A percentile compares a stretch with the other conserved stretches of the same genome.
These are phyloP conservation scores for Pontoporia blainvillei DNA, from an alignment of 2,113 vertebrate species.

Conservation along the genomic window DNA sequence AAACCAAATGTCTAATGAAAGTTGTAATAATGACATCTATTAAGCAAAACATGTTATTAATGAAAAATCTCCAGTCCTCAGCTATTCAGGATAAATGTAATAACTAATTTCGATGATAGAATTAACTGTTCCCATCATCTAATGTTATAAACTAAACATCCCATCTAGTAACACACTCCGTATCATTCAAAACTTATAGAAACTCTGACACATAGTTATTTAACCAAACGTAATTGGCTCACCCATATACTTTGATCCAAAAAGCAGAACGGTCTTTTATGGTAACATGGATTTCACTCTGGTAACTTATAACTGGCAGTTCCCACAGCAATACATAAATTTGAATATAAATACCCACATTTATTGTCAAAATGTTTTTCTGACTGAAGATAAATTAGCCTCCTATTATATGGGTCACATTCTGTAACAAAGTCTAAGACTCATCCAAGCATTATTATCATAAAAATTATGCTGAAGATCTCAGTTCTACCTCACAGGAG, in stretches of 20 bases:
- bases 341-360: slow-evolving; percentile 42
- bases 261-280: background rate
- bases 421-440: background rate
- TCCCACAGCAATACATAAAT: slow-evolving; percentile 23
- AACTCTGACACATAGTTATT: background rate
- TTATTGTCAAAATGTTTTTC: slow-evolving; percentile 47
- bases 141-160: background rate
- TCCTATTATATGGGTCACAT: background rate
- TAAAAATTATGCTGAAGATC: background rate
- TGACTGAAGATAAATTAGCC: slow-evolving; percentile 23
- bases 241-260: background rate
- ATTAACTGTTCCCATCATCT: background rate
- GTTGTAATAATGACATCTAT: background rate
- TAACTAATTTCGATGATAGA: background rate
- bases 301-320: slow-evolving; percentile 23
- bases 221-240: slow-evolving; percentile 22
- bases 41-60: background rate
- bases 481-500: background rate
- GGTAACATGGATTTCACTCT: background rate
- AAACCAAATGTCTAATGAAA: background rate
- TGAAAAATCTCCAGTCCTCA: background rate
- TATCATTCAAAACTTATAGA: background rate
- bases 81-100: background rate
- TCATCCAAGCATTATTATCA: background rate
- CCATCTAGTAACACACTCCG: background rate